Percentiles rank a stretch among this genome's conserved stretches.
These are phyloP conservation scores for Chaunax sp. DNA, from an alignment of 2,797 vertebrate species.

Conservation along the genomic window DNA sequence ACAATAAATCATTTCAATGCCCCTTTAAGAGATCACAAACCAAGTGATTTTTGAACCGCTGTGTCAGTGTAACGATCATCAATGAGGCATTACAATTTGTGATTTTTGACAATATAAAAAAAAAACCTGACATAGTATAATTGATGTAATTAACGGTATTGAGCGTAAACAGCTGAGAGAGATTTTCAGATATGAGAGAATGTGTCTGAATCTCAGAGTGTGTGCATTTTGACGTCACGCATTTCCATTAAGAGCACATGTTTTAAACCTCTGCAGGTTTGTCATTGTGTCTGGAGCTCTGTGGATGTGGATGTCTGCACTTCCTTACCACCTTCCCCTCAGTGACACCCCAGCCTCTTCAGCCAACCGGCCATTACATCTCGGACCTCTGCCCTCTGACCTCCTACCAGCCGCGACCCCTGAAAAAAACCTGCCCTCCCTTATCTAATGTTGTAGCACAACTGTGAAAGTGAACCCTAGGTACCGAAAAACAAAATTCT, in stretches of 20 bases:
- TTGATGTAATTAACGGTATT: background rate
- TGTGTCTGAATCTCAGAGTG: background rate
- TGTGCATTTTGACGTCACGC: background rate
- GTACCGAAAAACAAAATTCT: constrained; percentile 79
- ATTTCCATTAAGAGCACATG: background rate
- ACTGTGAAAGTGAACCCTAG: constrained; percentile 96
- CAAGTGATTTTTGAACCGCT: too few species aligned
- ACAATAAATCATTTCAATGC: too few species aligned
- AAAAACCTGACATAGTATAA: too few species aligned
- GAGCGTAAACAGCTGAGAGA: background rate
- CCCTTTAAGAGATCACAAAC: too few species aligned
- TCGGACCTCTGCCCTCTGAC: constrained; percentile 53
- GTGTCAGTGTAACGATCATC: too few species aligned
- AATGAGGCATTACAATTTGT: too few species aligned
- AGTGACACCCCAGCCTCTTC: constrained; percentile 82
- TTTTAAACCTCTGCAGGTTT: constrained; percentile 72
- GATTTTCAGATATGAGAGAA: background rate
- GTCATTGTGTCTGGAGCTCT: constrained; percentile 89
- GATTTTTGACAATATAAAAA: too few species aligned
- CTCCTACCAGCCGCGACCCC: constrained; percentile 37
- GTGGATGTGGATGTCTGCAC: constrained; percentile 84
- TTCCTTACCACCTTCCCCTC: constrained; percentile 76
- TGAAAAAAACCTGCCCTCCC: constrained; percentile 61
- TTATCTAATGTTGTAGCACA: constrained; percentile 95
- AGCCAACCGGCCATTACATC: constrained; percentile 85